Conservation (phyloP, 2,888 invertebrate species). For the Antheraea assamensis region DNA sequence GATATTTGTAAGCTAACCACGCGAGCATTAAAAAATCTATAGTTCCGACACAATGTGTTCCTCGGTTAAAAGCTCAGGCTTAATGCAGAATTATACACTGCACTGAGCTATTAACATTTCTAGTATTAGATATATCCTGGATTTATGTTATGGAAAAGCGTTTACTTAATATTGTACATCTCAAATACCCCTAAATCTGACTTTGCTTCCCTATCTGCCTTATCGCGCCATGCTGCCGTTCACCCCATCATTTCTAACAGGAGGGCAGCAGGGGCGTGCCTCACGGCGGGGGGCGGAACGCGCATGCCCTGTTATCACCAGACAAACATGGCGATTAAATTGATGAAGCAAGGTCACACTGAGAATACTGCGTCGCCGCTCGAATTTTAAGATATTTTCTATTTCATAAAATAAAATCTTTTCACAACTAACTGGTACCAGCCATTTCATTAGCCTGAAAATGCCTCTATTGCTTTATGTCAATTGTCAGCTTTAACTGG, state of each 20-base stretch:
- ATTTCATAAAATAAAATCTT: background rate
- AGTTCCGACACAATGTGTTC: no score
- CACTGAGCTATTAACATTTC: background rate
- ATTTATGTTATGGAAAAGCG: background rate
- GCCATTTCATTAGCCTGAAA: no score
- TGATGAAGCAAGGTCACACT: constrained; percentile 23
- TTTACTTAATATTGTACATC: background rate
- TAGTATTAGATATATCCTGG: background rate
- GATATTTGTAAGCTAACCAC: no score
- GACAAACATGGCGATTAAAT: constrained; percentile 61
- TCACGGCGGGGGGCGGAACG: constrained; percentile 60
- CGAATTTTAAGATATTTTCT: background rate
- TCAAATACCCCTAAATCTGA: constrained; percentile 18
- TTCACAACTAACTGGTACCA: no score
- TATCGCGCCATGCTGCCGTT: constrained; percentile 43
- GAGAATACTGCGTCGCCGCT: background rate
- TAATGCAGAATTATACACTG: no score
- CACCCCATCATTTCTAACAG: constrained; percentile 33
- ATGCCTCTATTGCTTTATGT: no score
- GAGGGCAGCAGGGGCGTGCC: constrained; percentile 54
- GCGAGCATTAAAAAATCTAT: no score
- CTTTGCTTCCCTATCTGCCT: constrained; percentile 30
- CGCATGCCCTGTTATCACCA: constrained; percentile 72
- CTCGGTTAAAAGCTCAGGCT: background rate
- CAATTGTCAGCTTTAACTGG: no score